These are phyloP conservation scores for Phrynocephalus versicolor DNA, from an alignment of 2,113 vertebrate genomes.

Conservation along the genomic window DNA sequence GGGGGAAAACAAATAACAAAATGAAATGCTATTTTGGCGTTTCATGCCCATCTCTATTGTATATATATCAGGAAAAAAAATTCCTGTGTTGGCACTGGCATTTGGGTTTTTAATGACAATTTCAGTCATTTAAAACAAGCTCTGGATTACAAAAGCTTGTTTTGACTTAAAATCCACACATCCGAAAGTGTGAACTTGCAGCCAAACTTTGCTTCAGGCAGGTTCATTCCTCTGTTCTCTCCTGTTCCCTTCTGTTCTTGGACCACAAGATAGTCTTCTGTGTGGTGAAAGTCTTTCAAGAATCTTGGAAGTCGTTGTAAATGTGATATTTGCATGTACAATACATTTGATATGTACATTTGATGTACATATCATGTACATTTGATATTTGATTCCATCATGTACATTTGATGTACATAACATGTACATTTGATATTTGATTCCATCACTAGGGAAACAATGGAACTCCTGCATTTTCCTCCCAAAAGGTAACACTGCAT, in stretches of 20 bases:
- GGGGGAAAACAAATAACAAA: too few relatives aligned
- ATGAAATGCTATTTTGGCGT: background rate
- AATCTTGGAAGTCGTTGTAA: conserved; percentile 26
- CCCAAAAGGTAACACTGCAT: background rate
- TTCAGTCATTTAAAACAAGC: background rate
- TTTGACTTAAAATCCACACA: background rate
- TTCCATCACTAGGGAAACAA: conserved; percentile 33
- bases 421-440: conserved; percentile 26
- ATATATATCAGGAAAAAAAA: background rate
- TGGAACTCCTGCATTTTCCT: conserved; percentile 41
- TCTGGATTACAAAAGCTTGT: background rate
- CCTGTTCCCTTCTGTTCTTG: background rate
- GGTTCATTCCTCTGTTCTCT: conserved; percentile 3
- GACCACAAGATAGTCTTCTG: conserved; percentile 26
- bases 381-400: too few relatives aligned
- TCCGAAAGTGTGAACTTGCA: background rate
- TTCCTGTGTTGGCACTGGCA: background rate
- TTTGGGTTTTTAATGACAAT: background rate
- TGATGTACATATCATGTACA: too few relatives aligned
- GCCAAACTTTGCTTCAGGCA: background rate
- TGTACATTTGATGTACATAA: too few relatives aligned
- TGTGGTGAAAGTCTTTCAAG: conserved; percentile 41
- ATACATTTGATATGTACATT: too few relatives aligned
- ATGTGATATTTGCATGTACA: conserved; percentile 36
- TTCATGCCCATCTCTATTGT: background rate